Conservation (phyloP, 2,888 invertebrate genomes). For the Crossocerus cetratus region DNA sequence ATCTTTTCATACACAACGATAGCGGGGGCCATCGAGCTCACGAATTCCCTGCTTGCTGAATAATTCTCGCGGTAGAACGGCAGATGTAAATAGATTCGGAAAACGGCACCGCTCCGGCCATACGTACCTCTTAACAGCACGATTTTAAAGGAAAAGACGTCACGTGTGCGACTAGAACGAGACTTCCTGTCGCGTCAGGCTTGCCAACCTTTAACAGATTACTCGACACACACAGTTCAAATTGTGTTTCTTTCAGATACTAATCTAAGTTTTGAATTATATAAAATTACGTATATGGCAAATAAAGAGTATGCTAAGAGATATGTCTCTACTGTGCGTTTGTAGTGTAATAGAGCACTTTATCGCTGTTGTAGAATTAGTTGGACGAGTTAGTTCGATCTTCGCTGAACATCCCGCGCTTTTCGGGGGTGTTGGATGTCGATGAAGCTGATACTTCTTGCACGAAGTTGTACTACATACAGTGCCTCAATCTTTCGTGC, state of each 20-base stretch:
- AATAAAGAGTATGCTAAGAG: background rate
- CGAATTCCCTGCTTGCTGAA: conserved; percentile 10
- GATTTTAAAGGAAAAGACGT: conserved; percentile 67
- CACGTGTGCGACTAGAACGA: conserved; percentile 38
- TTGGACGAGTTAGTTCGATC: no score
- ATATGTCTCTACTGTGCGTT: background rate
- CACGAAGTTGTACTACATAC: background rate
- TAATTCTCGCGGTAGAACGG: conserved; percentile 25
- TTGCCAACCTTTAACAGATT: conserved; percentile 29
- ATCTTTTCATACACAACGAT: conserved; percentile 33
- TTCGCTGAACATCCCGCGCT: no score
- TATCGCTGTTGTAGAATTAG: no score
- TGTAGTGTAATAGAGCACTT: no score
- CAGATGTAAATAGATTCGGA: conserved; percentile 65
- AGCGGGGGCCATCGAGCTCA: conserved; percentile 19
- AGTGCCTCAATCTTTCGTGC: conserved; percentile 32
- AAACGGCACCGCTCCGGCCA: conserved; percentile 39
- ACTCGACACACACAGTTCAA: background rate
- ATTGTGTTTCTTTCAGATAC: background rate
- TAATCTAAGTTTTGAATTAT: background rate
- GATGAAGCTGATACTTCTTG: background rate
- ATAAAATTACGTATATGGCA: background rate
- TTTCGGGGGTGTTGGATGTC: no score
- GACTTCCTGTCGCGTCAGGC: conserved; percentile 35
- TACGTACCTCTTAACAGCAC: conserved; percentile 69